Evolutionary conservation across 2,888 invertebrate species (phyloP).

Genomic region (Dynastes tityus): DNA sequence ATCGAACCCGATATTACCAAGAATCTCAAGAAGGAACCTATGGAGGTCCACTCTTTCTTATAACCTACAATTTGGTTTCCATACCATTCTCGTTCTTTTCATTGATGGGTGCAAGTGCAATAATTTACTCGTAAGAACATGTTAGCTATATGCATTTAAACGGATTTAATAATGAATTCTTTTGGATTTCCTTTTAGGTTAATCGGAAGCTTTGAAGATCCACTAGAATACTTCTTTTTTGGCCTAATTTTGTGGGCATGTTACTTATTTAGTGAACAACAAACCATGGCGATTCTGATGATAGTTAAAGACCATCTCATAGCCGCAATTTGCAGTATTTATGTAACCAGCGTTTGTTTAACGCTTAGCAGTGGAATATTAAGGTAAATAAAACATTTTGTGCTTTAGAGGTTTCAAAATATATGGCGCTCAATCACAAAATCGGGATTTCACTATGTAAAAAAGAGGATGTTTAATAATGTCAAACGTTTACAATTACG

Average conservation of each 20-base stretch:
- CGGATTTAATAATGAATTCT: background rate
- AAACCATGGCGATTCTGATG: slow-evolving; percentile 86
- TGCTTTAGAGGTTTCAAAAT: no score
- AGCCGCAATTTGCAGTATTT: slow-evolving; percentile 85
- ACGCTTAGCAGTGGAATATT: slow-evolving; percentile 85
- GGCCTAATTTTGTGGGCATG: slow-evolving; percentile 87
- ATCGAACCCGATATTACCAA: slow-evolving; percentile 93
- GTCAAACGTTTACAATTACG: no score
- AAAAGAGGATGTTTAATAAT: no score
- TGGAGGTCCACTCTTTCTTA: slow-evolving; percentile 86
- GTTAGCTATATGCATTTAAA: background rate
- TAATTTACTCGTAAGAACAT: slow-evolving; percentile 80
- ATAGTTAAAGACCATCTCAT: slow-evolving; percentile 84
- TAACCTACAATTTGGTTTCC: slow-evolving; percentile 86
- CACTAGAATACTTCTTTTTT: slow-evolving; percentile 79
- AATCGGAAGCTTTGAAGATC: slow-evolving; percentile 73
- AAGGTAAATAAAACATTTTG: slow-evolving; percentile 72
- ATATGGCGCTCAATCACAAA: no score
- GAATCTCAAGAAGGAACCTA: slow-evolving; percentile 92
- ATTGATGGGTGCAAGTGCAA: slow-evolving; percentile 80
- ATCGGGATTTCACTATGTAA: no score
- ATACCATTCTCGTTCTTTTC: slow-evolving; percentile 88
- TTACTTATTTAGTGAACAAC: slow-evolving; percentile 89
- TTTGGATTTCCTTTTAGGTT: slow-evolving; percentile 68
- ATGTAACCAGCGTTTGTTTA: slow-evolving; percentile 81